Conservation (phyloP, 2,113 vertebrate species). For the Muntiacus reevesi region DNA sequence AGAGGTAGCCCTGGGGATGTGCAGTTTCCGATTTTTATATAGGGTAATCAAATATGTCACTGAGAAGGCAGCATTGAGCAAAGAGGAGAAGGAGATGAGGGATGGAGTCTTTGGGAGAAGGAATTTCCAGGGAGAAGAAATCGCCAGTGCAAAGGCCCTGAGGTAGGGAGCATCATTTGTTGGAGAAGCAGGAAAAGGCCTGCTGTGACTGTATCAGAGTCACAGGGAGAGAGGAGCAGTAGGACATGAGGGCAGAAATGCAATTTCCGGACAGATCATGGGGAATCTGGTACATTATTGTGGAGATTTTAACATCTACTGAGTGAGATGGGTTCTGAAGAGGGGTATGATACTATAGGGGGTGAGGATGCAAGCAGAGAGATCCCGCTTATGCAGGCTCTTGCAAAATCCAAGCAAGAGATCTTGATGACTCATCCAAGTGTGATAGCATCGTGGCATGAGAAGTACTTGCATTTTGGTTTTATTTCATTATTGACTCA, state of each 20-base stretch:
- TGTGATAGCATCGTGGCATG: neutral
- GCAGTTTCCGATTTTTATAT: neutral
- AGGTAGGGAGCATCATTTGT: neutral
- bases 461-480: neutral
- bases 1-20: neutral
- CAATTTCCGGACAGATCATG: neutral
- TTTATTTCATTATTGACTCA: neutral
- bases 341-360: neutral
- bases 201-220: neutral
- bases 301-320: neutral
- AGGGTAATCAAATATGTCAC: neutral
- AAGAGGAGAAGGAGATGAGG: neutral
- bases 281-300: neutral
- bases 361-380: neutral
- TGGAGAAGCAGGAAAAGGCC: neutral
- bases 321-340: neutral
- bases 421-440: neutral
- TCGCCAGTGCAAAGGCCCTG: neutral
- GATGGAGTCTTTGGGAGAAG: neutral
- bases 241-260: neutral
- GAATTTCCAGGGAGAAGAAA: neutral
- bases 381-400: neutral
- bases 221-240: neutral
- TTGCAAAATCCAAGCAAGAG: neutral
- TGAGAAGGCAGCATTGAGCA: neutral